Evolutionary conservation across 2,888 invertebrate species (phyloP), one percentile per base, ranked within the genome.

Genomic region (Lymantria dispar): DNA sequence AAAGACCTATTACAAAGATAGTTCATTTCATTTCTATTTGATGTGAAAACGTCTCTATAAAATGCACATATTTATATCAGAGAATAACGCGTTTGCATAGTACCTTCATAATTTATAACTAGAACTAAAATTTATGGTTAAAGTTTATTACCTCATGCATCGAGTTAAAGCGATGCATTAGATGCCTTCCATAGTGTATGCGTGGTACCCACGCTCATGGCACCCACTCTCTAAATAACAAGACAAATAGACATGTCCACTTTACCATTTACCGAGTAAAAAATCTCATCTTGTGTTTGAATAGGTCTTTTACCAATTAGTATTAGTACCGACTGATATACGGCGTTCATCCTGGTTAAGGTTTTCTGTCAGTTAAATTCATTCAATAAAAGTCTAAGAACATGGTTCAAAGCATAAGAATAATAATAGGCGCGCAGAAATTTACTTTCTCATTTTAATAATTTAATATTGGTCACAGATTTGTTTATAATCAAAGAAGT

Each of bases 241-340:
- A 87, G 77, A 74, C 86, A 91, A 90, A 90, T 82, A 90, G 76
- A 79, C 85, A 76, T 87, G 82, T 88, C 86, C 87, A 88, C 85
- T 90, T 87, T 85, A 87, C 87, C 87, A 90, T 89, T 89, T 87
- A 90, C 87, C 76, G 68, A 82, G 85, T 87, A 85, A 89, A 90
- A 89, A 86, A 87, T 85, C 84, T 83, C 88, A 84, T 84, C 85
- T 85, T 75, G 64, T 90, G 87, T 90, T 89, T 90, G 88, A 81
- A 83, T 85, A 88, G 89, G 90, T 83, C 88, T 89, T 86, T 88
- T 87, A 88, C 86, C 87, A 89, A 90, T 89, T 89, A 89, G 87
- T 87, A 85, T 90, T 89, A 87, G 85, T 85, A 89, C 87, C 87
- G 84, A 86, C 85, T 83, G 64, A 63, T 68, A 65, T 79, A 86